Base-by-base conservation (phyloP, 2,113 vertebrate species). In the Psittacula cyanocephala region DNA sequence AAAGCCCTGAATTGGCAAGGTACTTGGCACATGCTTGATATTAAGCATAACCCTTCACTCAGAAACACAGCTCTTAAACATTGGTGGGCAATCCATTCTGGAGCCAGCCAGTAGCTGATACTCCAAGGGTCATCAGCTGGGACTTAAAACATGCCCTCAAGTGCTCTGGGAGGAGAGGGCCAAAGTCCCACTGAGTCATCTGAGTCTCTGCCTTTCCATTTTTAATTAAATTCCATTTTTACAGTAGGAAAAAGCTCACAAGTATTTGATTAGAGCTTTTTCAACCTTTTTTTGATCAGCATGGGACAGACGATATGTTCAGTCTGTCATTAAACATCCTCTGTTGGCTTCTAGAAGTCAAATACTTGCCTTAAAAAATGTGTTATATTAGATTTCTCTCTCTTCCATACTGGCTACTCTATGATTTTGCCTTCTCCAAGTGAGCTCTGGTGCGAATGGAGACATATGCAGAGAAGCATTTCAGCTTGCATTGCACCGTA, bases 141-240 rank as follows among this genome's bases (percentile, higher is more conserved):
- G 64, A 67, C 27, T 77, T 70, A 39, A 91, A 46, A 25, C 4
- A 22, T 27, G 39, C 80, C 79, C 89, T 90, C 68, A 90, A 86
- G 81, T 91, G 59, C 68, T 91, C 82, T 68, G 43, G 1, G 0
- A 92, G 80, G 80, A 93, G 62, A 77, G 49, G 68, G 24, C 68
- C 60, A 71, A 95, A 60, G 68, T 89, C 76, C 82, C 81, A 88
- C 68, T 83, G 88, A 95, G 85, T 70, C 93, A 74, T 46, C 37
- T 89, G 74, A 92, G 44, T 3, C 28, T 89, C 91, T 52, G 29
- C 25, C 62, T 67, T 80, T 89, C 72, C 33, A 46, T 55, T 89
- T 91, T 71, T 85, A 86, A 92, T 95, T 86, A 72, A 85, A 91
- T 87, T 74, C 75, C 62, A 65, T 83, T 93, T 84, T 77, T 93